Conservation (phyloP, 2,113 vertebrate species). For the Hepsetus odoe region DNA sequence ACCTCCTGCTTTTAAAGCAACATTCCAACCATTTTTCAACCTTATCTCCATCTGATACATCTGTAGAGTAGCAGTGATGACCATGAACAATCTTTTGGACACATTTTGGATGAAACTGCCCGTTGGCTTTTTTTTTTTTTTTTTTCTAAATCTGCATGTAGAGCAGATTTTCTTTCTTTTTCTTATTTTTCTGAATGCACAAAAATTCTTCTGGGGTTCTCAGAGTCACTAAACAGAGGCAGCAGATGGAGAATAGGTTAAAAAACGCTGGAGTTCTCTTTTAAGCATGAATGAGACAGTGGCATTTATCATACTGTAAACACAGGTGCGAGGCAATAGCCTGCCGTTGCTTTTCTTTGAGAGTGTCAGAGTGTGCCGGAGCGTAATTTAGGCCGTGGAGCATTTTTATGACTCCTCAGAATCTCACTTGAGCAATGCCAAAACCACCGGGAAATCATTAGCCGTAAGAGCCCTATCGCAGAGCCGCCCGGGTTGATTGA, state of each 20-base stretch:
- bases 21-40: neutral
- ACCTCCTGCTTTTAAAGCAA: neutral
- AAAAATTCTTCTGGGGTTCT: neutral
- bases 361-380: neutral
- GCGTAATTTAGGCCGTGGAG: neutral
- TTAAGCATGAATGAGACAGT: neutral
- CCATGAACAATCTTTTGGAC: too few species aligned
- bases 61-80: neutral
- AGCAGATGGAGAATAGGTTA: neutral
- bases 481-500: constrained; percentile 67
- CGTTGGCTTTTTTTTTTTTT: neutral
- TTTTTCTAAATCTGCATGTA: neutral
- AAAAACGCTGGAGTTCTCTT: neutral
- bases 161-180: too few species aligned
- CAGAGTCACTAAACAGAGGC: neutral
- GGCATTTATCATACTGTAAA: neutral
- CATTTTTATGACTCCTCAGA: constrained; percentile 15
- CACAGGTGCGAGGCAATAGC: neutral
- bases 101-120: too few species aligned
- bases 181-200: too few species aligned
- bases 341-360: neutral
- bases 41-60: neutral
- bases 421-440: constrained; percentile 46
- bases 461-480: constrained; percentile 63
- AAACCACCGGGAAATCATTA: constrained; percentile 69